Conservation (phyloP, 2,113 vertebrate genomes). For the Xiphophorus couchianus region DNA sequence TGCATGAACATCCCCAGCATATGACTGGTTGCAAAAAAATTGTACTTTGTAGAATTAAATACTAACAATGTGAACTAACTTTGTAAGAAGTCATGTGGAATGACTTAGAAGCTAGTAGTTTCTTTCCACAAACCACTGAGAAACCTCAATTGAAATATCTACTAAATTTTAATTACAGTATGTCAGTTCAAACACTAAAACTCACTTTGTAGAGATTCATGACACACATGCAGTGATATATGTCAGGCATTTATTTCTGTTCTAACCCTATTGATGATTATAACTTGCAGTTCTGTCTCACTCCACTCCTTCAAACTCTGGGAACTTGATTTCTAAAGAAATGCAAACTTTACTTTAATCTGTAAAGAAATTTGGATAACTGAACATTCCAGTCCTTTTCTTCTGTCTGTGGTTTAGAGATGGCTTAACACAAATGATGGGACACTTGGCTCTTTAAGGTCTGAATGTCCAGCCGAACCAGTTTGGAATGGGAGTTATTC, state of each 20-base stretch:
- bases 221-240: not conserved
- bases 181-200: no score
- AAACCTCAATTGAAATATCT: no score
- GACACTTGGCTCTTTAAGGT: not conserved
- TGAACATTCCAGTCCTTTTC: not conserved
- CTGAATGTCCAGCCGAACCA: not conserved
- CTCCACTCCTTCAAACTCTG: not conserved
- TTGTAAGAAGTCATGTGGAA: no score
- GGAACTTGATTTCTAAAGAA: not conserved
- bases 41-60: no score
- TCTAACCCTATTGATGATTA: not conserved
- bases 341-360: not conserved
- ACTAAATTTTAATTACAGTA: no score
- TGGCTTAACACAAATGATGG: not conserved
- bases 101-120: no score
- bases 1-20: no score
- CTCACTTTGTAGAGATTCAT: not conserved
- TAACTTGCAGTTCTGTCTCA: not conserved
- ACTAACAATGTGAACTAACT: no score
- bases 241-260: not conserved
- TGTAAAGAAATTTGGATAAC: not conserved
- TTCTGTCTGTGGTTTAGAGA: not conserved
- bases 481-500: not conserved
- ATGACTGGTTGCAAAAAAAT: no score
- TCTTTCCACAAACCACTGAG: no score